These are phyloP conservation scores for Microctonus hyperodae DNA, from an alignment of 2,888 invertebrate species.

Conservation along the genomic window DNA sequence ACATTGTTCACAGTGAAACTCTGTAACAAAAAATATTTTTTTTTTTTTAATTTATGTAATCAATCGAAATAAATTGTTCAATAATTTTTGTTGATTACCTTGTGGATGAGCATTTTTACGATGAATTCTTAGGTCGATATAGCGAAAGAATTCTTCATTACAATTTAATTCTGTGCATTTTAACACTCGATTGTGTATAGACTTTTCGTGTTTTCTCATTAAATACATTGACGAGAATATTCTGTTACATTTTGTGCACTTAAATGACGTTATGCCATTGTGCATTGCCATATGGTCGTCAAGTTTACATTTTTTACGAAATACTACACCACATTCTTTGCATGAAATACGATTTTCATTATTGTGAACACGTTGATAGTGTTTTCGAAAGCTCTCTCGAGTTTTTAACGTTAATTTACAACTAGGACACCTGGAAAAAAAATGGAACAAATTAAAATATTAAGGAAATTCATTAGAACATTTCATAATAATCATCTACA, in stretches of 20 bases:
- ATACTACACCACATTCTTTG: constrained; percentile 64
- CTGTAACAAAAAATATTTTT: constrained; percentile 10
- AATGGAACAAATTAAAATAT: constrained; percentile 22
- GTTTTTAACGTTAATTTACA: constrained; percentile 67
- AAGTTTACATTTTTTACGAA: constrained; percentile 68
- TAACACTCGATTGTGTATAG: constrained; percentile 57
- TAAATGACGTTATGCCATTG: constrained; percentile 61
- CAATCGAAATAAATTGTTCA: constrained; percentile 1
- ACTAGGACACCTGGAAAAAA: constrained; percentile 46
- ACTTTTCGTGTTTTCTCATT: constrained; percentile 64
- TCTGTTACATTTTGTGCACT: constrained; percentile 67
- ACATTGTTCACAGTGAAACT: constrained; percentile 13
- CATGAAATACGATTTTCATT: constrained; percentile 61
- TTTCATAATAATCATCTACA: not conserved
- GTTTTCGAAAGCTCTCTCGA: constrained; percentile 68
- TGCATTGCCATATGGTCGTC: constrained; percentile 68
- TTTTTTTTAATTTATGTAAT: not conserved
- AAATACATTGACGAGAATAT: constrained; percentile 65
- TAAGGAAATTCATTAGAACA: too few species aligned
- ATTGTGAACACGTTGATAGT: constrained; percentile 66
- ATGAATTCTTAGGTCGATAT: constrained; percentile 66
- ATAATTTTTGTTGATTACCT: constrained; percentile 45
- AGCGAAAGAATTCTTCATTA: constrained; percentile 62
- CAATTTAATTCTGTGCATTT: constrained; percentile 66
- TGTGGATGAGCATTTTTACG: constrained; percentile 60